Evolutionary conservation across 2,797 vertebrate genomes (phyloP).

Genomic region (Xiphophorus birchmanni): DNA sequence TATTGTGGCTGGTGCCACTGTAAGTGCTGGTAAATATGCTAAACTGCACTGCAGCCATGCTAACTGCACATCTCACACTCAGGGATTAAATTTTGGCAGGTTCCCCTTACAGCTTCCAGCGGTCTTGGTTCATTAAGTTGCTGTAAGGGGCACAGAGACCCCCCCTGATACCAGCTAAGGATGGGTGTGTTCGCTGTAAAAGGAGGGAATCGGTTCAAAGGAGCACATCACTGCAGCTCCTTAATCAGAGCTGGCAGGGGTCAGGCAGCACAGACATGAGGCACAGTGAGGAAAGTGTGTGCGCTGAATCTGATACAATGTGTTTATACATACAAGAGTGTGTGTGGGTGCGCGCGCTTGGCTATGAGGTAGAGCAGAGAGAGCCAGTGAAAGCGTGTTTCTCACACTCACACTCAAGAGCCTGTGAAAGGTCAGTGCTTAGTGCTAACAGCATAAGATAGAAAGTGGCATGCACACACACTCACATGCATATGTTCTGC

Average conservation of each 20-base stretch:
- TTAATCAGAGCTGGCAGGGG: conserved; percentile 93
- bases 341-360: conserved; percentile 27
- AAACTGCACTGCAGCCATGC: conserved; percentile 37
- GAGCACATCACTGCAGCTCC: conserved; percentile 92
- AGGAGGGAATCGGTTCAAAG: conserved; percentile 90
- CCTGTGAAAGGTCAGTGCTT: conserved; percentile 87
- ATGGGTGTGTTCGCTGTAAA: conserved; percentile 89
- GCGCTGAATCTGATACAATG: conserved; percentile 15
- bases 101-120: conserved; percentile 53
- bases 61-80: conserved; percentile 24
- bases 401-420: conserved; percentile 90
- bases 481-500: conserved; percentile 27
- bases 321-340: conserved; percentile 34
- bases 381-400: conserved; percentile 89
- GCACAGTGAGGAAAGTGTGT: conserved; percentile 53
- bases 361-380: conserved; percentile 76
- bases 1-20: conserved; percentile 24
- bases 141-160: conserved; percentile 78
- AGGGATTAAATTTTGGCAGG: conserved; percentile 50
- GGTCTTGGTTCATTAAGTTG: conserved; percentile 75
- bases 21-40: conserved; percentile 40
- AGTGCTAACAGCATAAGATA: conserved; percentile 79
- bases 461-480: conserved; percentile 47
- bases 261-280: conserved; percentile 84
- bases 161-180: conserved; percentile 88